Evolutionary conservation across 2,113 vertebrate genomes (phyloP).

Genomic region (Chrysemys picta): DNA sequence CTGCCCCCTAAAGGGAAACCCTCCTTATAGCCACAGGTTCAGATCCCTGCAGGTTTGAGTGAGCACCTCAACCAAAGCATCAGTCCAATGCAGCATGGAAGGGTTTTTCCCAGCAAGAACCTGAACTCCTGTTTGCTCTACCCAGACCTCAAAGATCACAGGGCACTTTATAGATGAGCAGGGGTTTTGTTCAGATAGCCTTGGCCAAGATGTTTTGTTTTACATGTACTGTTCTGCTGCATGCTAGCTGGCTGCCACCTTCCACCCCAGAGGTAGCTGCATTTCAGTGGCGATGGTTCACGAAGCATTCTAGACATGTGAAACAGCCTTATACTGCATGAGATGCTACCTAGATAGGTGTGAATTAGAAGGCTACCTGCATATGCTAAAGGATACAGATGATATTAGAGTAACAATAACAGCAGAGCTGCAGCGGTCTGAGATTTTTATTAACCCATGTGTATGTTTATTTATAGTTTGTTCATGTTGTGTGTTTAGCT

Average conservation of each 20-base stretch:
- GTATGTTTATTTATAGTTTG: neutral
- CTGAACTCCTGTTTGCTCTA: neutral
- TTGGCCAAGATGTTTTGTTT: neutral
- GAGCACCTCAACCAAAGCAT: neutral
- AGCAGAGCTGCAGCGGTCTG: accelerated
- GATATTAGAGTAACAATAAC: accelerated
- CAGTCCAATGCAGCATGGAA: neutral
- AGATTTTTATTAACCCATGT: accelerated
- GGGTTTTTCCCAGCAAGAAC: neutral
- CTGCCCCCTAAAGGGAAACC: neutral
- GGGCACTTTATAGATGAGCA: neutral
- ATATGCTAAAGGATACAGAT: accelerated
- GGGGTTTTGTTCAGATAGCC: neutral
- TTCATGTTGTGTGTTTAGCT: neutral
- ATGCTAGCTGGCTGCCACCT: neutral
- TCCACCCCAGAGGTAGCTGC: neutral
- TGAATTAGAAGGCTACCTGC: neutral
- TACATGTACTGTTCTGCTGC: neutral
- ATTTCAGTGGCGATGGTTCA: neutral
- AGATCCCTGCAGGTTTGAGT: neutral
- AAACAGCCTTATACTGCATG: neutral
- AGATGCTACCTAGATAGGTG: neutral
- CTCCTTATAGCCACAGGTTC: neutral
- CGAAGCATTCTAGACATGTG: neutral
- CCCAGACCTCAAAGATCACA: neutral